Evolutionary conservation across 2,797 vertebrate genomes (phyloP).

Genomic region (Fistularia tabacaria): DNA sequence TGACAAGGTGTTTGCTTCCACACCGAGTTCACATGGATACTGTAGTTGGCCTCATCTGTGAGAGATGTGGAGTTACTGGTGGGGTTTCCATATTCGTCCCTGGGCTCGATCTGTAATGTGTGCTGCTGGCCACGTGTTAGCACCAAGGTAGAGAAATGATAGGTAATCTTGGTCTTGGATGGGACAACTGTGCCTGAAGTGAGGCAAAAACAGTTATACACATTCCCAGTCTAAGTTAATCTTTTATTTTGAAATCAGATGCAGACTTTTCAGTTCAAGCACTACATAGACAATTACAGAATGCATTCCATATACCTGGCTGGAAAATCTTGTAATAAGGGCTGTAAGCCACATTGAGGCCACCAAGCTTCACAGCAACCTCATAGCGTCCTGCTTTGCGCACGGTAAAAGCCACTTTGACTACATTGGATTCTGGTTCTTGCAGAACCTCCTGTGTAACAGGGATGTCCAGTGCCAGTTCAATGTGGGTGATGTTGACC

Average conservation of each 20-base stretch:
- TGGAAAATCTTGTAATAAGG: constrained; percentile 98
- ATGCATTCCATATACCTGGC: constrained; percentile 76
- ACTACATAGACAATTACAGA: too few species aligned
- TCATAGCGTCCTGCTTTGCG: constrained; percentile 95
- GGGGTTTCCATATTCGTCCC: constrained; percentile 96
- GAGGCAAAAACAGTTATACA: constrained; percentile 1
- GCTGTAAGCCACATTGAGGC: constrained; percentile 94
- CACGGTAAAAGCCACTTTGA: constrained; percentile 96
- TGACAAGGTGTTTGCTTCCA: constrained; percentile 38
- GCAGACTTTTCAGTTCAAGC: background rate
- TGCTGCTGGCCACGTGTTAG: constrained; percentile 91
- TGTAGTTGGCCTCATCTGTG: constrained; percentile 90
- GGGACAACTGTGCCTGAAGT: constrained; percentile 91
- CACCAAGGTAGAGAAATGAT: constrained; percentile 96
- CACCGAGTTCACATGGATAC: constrained; percentile 85
- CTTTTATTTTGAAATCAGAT: background rate
- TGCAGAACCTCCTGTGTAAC: constrained; percentile 95
- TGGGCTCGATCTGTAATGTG: constrained; percentile 92
- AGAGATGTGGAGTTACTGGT: constrained; percentile 90
- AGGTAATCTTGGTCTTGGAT: constrained; percentile 96
- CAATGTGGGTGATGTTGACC: constrained; percentile 94
- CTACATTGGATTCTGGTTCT: constrained; percentile 89
- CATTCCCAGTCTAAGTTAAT: background rate
- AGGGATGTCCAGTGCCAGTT: constrained; percentile 93
- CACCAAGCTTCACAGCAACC: constrained; percentile 91